phyloP scores from a whole-genome alignment of 2,888 invertebrate species.

The Agrochola macilenta region DNA sequence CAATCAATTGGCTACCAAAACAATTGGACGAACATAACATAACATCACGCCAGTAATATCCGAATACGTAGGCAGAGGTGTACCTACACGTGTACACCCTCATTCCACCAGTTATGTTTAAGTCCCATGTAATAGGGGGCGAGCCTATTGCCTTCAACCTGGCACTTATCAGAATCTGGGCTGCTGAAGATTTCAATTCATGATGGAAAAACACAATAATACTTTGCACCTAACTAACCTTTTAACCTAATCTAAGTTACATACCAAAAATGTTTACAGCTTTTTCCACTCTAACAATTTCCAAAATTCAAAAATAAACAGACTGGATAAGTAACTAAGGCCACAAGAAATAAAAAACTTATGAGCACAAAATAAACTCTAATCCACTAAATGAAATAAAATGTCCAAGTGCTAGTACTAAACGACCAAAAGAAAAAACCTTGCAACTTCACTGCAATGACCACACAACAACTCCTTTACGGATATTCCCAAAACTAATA shows the following conservation, averaged over 20 bases:
- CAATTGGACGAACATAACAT: background rate
- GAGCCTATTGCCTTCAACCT: background rate
- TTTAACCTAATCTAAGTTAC: background rate
- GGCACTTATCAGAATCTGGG: background rate
- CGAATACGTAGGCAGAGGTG: background rate
- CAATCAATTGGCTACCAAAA: background rate
- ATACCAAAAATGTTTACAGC: background rate
- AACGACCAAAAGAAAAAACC: background rate
- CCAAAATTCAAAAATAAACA: background rate
- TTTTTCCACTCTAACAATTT: background rate
- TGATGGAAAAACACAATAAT: background rate
- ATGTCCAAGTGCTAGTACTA: slow-evolving; percentile 1
- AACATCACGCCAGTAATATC: background rate
- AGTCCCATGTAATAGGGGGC: background rate
- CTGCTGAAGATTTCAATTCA: background rate
- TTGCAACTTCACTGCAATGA: slow-evolving; percentile 38
- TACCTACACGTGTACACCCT: too few species aligned
- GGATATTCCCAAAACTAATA: slow-evolving; percentile 59
- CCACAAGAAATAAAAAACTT: background rate
- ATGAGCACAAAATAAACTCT: background rate
- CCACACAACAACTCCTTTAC: slow-evolving; percentile 39
- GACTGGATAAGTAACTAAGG: background rate
- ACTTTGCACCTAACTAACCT: background rate
- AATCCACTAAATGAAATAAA: background rate
- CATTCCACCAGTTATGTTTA: background rate